phyloP scores from a whole-genome alignment of 2,113 vertebrate genomes.

The Petrocephalus microphthalmus region DNA sequence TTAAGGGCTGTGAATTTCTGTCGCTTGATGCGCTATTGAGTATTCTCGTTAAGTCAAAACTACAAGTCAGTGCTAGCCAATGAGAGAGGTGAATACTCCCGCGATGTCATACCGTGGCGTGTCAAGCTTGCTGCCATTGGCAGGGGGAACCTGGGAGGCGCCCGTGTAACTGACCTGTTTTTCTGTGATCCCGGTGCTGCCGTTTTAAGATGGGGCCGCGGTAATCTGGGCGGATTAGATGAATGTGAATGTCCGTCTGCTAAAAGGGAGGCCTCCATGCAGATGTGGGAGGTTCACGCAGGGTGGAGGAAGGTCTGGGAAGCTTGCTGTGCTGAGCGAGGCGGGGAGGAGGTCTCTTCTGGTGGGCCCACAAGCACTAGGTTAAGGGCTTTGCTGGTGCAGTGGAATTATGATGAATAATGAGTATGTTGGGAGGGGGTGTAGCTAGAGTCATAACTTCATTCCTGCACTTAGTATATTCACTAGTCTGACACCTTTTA shows the following conservation, averaged over 20 bases:
- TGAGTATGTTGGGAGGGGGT: neutral
- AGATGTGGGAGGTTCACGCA: neutral
- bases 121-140: slow-evolving; percentile 24
- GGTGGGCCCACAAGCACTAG: neutral
- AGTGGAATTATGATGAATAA: neutral
- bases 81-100: slow-evolving; percentile 12
- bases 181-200: slow-evolving; percentile 55
- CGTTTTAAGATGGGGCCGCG: slow-evolving; percentile 60
- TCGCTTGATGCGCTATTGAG: neutral
- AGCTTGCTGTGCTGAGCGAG: neutral
- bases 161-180: slow-evolving; percentile 56
- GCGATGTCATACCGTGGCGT: slow-evolving; percentile 32
- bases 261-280: neutral
- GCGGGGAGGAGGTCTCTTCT: neutral
- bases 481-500: neutral
- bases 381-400: neutral
- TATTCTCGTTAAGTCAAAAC: neutral
- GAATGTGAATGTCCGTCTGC: slow-evolving; percentile 59
- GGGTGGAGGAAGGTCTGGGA: neutral
- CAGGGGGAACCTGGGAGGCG: slow-evolving; percentile 13
- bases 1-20: neutral
- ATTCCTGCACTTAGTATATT: neutral
- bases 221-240: slow-evolving; percentile 71
- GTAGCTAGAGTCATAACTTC: neutral
- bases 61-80: neutral